These are phyloP conservation scores for Chlorops oryzae DNA, from an alignment of 1,140 invertebrate genomes.

Conservation along the genomic window DNA sequence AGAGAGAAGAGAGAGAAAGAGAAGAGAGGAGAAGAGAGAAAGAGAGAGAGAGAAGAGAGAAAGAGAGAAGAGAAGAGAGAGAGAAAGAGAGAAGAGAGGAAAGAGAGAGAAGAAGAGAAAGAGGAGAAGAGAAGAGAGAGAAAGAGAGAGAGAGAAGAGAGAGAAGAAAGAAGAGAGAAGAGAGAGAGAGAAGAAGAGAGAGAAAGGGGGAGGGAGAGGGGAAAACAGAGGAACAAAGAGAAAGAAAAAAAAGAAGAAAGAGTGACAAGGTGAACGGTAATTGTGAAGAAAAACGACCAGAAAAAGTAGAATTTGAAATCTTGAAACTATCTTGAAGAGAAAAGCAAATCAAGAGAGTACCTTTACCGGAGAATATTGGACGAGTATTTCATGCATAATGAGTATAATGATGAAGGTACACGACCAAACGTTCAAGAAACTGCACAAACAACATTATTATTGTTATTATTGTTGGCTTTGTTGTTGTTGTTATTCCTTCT, in stretches of 20 bases:
- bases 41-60: neutral
- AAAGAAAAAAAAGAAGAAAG: neutral
- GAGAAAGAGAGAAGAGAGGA: neutral
- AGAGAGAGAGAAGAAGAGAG: conserved; percentile 10
- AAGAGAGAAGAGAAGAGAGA: neutral
- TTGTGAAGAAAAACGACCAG: neutral
- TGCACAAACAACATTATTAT: too few relatives aligned
- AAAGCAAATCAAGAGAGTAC: too few relatives aligned
- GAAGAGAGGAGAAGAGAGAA: neutral
- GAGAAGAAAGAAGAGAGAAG: conserved; percentile 17
- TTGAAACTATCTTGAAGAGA: too few relatives aligned
- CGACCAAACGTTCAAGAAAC: too few relatives aligned
- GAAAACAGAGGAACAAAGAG: conserved; percentile 19
- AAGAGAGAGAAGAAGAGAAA: neutral
- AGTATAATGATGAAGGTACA: too few relatives aligned
- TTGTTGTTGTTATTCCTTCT: too few relatives aligned
- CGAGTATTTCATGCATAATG: too few relatives aligned
- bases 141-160: neutral
- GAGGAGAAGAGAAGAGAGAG: neutral
- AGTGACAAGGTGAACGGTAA: neutral
- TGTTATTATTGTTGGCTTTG: too few relatives aligned
- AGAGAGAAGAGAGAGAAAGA: neutral
- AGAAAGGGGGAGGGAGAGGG: conserved; percentile 17
- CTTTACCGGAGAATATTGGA: too few relatives aligned
- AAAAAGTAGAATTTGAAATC: neutral